Percentiles rank a stretch among this genome's conserved stretches.
phyloP scores from a whole-genome alignment of 2,113 vertebrate genomes.

The Pachyramphus minor region DNA sequence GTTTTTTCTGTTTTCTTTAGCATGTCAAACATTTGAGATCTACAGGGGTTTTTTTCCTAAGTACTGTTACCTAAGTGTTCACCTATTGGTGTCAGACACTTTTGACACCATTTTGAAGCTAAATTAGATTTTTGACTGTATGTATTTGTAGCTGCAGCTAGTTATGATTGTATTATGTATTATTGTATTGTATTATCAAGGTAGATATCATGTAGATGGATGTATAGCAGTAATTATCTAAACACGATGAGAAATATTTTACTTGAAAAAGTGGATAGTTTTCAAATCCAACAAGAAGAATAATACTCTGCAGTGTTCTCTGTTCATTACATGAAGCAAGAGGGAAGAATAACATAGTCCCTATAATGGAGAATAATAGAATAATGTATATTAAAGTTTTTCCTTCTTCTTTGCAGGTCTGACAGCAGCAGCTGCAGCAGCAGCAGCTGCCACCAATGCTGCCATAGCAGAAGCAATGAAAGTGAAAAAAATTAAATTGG shows the following conservation, averaged over 20 bases:
- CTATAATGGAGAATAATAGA: conserved; percentile 4
- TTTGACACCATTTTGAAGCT: neutral
- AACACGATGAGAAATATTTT: neutral
- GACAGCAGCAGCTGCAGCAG: conserved; percentile 92
- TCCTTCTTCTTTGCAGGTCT: conserved; percentile 80
- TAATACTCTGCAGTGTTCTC: neutral
- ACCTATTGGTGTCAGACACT: neutral
- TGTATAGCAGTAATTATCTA: neutral
- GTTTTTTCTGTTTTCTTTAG: neutral
- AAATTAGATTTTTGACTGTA: neutral
- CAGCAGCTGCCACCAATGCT: conserved; percentile 93
- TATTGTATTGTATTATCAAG: too few relatives aligned
- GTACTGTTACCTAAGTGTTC: neutral
- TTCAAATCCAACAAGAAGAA: neutral
- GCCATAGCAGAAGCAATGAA: conserved; percentile 99
- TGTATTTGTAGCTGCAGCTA: neutral
- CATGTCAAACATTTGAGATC: neutral
- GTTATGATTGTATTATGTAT: neutral
- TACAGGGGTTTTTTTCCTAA: neutral
- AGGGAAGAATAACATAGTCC: neutral
- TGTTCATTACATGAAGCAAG: neutral
- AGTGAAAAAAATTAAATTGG: conserved; percentile 99
- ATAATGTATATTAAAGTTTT: conserved; percentile 49
- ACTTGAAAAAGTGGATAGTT: neutral
- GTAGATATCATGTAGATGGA: too few relatives aligned